These are phyloP conservation scores for Xyrauchen texanus DNA, from an alignment of 2,113 vertebrate species.

Conservation along the genomic window DNA sequence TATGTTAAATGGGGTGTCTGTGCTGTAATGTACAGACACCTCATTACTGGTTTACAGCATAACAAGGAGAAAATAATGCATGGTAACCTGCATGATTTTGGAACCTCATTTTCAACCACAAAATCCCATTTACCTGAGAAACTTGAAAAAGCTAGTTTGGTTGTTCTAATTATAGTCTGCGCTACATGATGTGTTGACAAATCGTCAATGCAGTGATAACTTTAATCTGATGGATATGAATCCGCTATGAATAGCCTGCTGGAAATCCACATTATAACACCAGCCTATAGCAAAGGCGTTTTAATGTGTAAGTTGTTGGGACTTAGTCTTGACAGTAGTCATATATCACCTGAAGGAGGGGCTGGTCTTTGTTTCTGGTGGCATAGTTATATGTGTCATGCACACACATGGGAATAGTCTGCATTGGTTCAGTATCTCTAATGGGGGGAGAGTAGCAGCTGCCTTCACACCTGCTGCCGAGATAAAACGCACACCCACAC, in stretches of 20 bases:
- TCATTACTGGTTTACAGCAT: neutral
- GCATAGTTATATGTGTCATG: constrained; percentile 35
- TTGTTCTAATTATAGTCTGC: neutral
- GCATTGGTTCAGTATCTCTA: constrained; percentile 34
- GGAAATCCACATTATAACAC: constrained; percentile 8
- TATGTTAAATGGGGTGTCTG: neutral
- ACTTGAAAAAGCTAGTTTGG: too few species aligned
- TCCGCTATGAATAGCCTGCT: neutral
- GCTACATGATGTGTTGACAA: neutral
- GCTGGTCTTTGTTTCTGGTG: constrained; percentile 31
- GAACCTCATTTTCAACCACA: too few species aligned
- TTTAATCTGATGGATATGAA: neutral
- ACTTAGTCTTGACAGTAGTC: constrained; percentile 27
- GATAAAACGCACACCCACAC: neutral
- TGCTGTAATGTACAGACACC: neutral
- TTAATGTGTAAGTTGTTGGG: constrained; percentile 17
- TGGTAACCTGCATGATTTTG: too few species aligned
- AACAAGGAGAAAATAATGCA: neutral
- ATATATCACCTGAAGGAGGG: constrained; percentile 23
- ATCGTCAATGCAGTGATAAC: neutral
- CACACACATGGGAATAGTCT: constrained; percentile 41
- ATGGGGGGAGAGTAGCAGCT: constrained; percentile 42
- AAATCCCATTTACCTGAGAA: too few species aligned
- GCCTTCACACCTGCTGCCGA: constrained; percentile 51
- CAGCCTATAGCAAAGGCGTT: neutral